Base-by-base conservation (phyloP, 2,888 invertebrate species). In the Tanypteryx hageni region DNA sequence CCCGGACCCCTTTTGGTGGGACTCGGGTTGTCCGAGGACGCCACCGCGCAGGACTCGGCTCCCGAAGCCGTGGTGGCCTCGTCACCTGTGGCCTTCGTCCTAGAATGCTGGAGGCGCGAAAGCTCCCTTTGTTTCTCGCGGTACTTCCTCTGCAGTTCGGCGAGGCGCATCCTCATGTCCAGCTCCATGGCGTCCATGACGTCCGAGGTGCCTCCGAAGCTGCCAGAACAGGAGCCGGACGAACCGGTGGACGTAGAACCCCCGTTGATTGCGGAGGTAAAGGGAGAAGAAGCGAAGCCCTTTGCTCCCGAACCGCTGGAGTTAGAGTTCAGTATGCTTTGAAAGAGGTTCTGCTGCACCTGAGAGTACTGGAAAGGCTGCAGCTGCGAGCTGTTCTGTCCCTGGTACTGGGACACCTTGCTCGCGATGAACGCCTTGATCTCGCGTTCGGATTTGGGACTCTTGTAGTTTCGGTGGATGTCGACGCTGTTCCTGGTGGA, bases 41-140 rank as follows among this genome's bases (percentile, higher is more conserved):
- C 91, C 31, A 76, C 59, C 9, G 81, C 64, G 16, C 61, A 44
- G 85, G 64, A 68, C 13, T 64, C 92, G 11, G 64, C 92, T 14
- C 84, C 85, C 16, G 85, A 84, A 56, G 83, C 84, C 56, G 85
- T 85, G 0, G 84, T 92, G 10, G 89, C 89, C 31, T 89, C 89
- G 68, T 89, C 89, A 11, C 89, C 89, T 13, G 89, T 94, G 93
- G 0, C 96, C 95, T 0, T 96, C 95, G 85, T 85, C 84, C 83
- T 84, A n/a, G 92, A 81, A 57, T 92, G 85, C 58, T 92, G 92
- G 82, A 98, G 95, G 93, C 97, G 97, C 93, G 96, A 97, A n/a
- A 98, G 95, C 95, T 98, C 98, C 59, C 97, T 97, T 94, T 98
- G 97, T 94, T 98, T 98, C 94, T 98, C 98, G 93, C 97, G 97